Evolutionary conservation across 2,113 vertebrate species (phyloP).

Genomic region (Hemichromis elongatus): DNA sequence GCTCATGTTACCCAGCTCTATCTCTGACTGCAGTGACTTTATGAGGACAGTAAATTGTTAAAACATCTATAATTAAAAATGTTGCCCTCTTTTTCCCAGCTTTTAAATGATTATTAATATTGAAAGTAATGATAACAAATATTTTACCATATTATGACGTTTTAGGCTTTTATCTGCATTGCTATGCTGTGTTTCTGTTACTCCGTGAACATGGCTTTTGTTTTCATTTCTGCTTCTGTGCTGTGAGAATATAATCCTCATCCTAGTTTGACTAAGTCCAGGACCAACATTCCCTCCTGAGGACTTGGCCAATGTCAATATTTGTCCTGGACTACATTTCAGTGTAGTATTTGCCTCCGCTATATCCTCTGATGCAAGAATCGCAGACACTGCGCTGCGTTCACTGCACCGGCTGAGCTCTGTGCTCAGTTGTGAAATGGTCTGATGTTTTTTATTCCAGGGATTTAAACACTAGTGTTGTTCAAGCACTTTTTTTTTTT

Average conservation of each 20-base stretch:
- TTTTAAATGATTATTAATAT: neutral
- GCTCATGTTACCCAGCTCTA: neutral
- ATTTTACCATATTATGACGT: neutral
- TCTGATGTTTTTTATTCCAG: neutral
- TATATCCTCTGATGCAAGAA: neutral
- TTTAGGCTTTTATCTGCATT: neutral
- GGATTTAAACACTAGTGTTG: neutral
- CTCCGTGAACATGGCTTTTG: neutral
- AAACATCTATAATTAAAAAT: neutral
- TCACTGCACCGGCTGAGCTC: neutral
- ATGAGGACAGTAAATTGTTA: neutral
- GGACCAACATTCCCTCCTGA: neutral
- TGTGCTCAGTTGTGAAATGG: neutral
- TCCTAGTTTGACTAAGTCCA: neutral
- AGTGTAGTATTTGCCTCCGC: neutral
- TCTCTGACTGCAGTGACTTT: neutral
- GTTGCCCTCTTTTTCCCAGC: accelerated
- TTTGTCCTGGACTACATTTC: constrained; percentile 9
- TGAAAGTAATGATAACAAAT: neutral
- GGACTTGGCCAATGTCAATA: neutral
- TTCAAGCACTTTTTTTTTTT: accelerated
- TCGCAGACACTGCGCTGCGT: neutral
- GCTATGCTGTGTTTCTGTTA: neutral
- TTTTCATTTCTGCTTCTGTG: neutral
- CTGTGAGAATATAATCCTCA: neutral